Conservation (phyloP, 2,797 vertebrate species). For the Tenualosa ilisha region DNA sequence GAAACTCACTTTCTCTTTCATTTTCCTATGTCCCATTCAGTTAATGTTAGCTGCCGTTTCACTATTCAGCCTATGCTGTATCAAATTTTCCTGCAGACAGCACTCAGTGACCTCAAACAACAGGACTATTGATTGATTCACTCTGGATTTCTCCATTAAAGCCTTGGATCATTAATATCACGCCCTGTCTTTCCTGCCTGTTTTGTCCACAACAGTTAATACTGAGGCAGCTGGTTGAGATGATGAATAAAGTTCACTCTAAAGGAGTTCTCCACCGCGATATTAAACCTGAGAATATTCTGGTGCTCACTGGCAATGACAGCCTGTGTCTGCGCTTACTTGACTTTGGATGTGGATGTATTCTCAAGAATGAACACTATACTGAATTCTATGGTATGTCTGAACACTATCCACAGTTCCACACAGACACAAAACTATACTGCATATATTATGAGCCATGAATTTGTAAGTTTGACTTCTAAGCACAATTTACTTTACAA, state of each 20-base stretch:
- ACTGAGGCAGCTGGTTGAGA: conserved; percentile 31
- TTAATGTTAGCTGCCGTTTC: no score
- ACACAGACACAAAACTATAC: not conserved
- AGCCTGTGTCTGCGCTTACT: conserved; percentile 16
- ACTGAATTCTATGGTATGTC: conserved; percentile 23
- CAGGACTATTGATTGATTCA: no score
- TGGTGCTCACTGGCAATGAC: conserved; percentile 26
- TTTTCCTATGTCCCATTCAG: no score
- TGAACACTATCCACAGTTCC: not conserved
- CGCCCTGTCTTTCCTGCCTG: not conserved
- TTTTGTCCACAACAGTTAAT: conserved; percentile 29
- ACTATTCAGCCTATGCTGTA: no score
- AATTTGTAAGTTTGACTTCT: no score
- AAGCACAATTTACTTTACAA: no score
- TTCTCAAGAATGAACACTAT: conserved; percentile 22
- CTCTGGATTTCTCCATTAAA: no score
- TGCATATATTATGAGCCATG: not conserved
- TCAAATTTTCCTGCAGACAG: no score
- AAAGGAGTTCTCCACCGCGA: conserved; percentile 38
- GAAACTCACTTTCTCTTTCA: no score
- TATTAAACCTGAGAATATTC: conserved; percentile 40
- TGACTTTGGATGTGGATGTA: conserved; percentile 40
- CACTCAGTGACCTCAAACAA: no score
- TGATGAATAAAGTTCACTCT: conserved; percentile 20
- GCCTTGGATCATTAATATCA: not conserved